These are phyloP conservation scores for Ephydatia muelleri DNA, from an alignment of 37 sponge, comb jelly and placozoan genomes.

Conservation along the genomic window DNA sequence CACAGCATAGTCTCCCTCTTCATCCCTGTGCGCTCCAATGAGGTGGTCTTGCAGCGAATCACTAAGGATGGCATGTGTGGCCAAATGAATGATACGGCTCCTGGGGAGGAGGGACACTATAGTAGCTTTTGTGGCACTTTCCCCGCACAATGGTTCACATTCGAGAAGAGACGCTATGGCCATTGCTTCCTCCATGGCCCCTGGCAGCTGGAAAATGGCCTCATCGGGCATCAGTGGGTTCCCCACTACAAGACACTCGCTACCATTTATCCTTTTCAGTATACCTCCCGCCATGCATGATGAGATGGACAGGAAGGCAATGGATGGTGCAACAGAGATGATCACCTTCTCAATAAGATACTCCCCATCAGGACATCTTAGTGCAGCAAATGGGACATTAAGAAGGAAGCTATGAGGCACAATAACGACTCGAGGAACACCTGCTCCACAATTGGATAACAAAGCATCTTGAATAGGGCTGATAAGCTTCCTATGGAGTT, in stretches of 20 bases:
- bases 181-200: slow-evolving; percentile 34
- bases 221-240: slow-evolving; percentile 52
- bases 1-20: slow-evolving; percentile 41
- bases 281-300: background rate
- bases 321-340: slow-evolving; percentile 29
- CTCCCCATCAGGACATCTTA: slow-evolving; percentile 1
- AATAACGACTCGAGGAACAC: slow-evolving; percentile 11
- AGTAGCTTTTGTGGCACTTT: slow-evolving; percentile 28
- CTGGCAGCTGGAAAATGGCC: slow-evolving; percentile 40
- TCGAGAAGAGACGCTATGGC: slow-evolving; percentile 20
- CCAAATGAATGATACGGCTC: slow-evolving; percentile 35
- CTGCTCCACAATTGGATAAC: background rate
- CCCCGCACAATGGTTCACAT: background rate
- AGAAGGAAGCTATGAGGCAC: slow-evolving; percentile 47
- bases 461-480: slow-evolving; percentile 11
- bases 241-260: slow-evolving; percentile 17
- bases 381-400: slow-evolving; percentile 50
- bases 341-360: slow-evolving; percentile 37
- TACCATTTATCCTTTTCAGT: background rate
- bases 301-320: slow-evolving; percentile 12
- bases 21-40: background rate
- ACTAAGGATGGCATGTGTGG: slow-evolving; percentile 50
- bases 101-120: slow-evolving; percentile 8
- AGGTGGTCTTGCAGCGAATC: slow-evolving; percentile 38
- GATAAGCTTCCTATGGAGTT: slow-evolving; percentile 10